Percentiles rank a stretch among this genome's conserved stretches.
Evolutionary conservation across 1,140 invertebrate genomes (phyloP).

Genomic region (Hermetia illucens): DNA sequence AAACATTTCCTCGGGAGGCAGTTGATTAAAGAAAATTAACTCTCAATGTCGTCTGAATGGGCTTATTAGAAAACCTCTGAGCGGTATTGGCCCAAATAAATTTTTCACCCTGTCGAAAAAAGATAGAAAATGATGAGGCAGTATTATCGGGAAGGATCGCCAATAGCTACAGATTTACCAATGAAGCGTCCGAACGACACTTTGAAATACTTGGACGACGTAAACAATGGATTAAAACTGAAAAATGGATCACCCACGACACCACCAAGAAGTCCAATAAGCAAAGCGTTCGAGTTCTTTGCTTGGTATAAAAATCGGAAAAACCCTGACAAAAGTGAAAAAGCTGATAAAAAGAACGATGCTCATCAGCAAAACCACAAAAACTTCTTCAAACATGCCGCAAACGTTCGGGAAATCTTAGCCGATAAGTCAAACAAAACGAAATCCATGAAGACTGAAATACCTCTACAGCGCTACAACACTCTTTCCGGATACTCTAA

Average conservation of each 20-base stretch:
- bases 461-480: background rate
- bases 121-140: too few relatives aligned
- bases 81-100: too few relatives aligned
- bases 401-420: constrained; percentile 24
- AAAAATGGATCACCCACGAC: background rate
- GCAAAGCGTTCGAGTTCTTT: constrained; percentile 27
- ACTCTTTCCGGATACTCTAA: constrained; percentile 6
- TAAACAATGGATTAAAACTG: background rate
- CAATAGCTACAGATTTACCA: too few relatives aligned
- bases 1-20: too few relatives aligned
- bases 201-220: background rate
- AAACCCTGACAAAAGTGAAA: constrained; percentile 8
- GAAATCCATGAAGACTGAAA: background rate
- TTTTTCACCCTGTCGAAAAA: too few relatives aligned
- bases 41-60: too few relatives aligned
- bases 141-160: too few relatives aligned
- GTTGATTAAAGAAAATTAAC: too few relatives aligned
- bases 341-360: constrained; percentile 9
- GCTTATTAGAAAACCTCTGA: too few relatives aligned
- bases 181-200: background rate
- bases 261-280: constrained; percentile 21
- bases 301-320: constrained; percentile 14
- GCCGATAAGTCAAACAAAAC: constrained; percentile 18
- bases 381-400: constrained; percentile 24
- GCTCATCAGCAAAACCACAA: constrained; percentile 20